Percentiles rank a stretch among this genome's conserved stretches.
Conservation (phyloP, 1,140 invertebrate species). For the Ceratosolen solmsi region DNA sequence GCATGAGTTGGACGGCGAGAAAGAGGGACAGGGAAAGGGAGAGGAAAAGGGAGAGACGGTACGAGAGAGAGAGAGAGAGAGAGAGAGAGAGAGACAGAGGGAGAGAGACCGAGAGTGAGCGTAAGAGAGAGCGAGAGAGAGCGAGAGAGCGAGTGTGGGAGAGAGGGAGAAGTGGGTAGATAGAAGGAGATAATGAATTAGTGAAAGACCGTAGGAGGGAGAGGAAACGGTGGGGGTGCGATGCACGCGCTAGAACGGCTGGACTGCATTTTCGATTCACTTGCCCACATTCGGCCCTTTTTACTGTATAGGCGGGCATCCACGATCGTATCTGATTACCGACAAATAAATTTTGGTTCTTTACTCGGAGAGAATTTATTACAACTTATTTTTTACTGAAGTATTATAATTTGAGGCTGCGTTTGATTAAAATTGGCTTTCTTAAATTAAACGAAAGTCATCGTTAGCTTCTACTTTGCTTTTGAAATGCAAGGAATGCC, state of each 20-base stretch:
- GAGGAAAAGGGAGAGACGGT: not conserved
- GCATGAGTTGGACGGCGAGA: too few relatives aligned
- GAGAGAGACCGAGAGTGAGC: not conserved
- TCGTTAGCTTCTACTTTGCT: not conserved
- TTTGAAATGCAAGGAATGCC: too few relatives aligned
- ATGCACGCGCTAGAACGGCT: not conserved
- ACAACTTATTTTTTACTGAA: not conserved
- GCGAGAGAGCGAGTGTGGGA: not conserved
- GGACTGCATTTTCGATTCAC: slow-evolving; percentile 14
- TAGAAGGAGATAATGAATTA: too few relatives aligned
- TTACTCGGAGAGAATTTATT: not conserved
- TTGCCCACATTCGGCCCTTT: not conserved
- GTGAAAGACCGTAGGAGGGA: not conserved
- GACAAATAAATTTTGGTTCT: not conserved
- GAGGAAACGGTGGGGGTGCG: not conserved
- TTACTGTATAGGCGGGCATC: not conserved
- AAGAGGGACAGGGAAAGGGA: not conserved
- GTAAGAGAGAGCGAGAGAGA: not conserved
- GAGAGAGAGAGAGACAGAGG: not conserved
- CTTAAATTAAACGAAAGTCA: too few relatives aligned
- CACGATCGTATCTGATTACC: not conserved
- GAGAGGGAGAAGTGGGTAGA: too few relatives aligned
- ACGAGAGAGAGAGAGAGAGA: not conserved
- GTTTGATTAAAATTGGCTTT: too few relatives aligned
- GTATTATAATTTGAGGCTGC: too few relatives aligned